Evolutionary conservation across 2,888 invertebrate species (phyloP).

Genomic region (Pteria penguin): DNA sequence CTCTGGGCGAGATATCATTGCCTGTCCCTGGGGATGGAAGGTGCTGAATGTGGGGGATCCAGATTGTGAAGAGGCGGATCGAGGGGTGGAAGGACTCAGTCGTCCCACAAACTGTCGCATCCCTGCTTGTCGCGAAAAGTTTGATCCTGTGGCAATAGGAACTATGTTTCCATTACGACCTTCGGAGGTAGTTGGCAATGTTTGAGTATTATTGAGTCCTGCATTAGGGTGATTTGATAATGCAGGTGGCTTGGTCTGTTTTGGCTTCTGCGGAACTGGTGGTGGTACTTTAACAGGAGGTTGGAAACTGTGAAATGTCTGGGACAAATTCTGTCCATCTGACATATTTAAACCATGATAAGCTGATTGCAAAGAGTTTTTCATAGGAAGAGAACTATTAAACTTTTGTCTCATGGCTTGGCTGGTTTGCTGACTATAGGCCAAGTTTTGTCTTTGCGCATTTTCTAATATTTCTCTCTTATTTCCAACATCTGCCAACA

Average conservation of each 20-base stretch:
- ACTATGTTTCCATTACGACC: background rate
- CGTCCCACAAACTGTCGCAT: background rate
- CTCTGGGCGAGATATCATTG: constrained; percentile 60
- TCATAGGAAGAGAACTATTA: constrained; percentile 35
- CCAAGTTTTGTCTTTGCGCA: constrained; percentile 66
- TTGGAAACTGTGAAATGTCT: constrained; percentile 14
- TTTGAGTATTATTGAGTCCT: too few relatives aligned
- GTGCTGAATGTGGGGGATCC: constrained; percentile 17
- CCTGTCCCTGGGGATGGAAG: constrained; percentile 32
- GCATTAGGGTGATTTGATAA: background rate
- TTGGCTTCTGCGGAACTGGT: constrained; percentile 50
- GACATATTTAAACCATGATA: background rate
- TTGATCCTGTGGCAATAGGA: background rate
- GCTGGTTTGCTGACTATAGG: constrained; percentile 59
- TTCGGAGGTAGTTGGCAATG: background rate
- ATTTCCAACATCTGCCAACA: constrained; percentile 70
- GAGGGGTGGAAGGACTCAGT: background rate
- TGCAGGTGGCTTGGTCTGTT: constrained; percentile 16
- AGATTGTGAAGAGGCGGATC: background rate
- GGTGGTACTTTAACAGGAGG: constrained; percentile 54
- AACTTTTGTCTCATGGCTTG: constrained; percentile 47
- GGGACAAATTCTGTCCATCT: background rate
- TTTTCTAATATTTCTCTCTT: constrained; percentile 67
- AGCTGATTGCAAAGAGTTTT: background rate
- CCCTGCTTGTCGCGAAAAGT: background rate